A percentile compares a stretch with the other conserved stretches of the same genome.
These are phyloP conservation scores for Henicopernis longicauda DNA, from an alignment of 2,113 vertebrate species.

Conservation along the genomic window DNA sequence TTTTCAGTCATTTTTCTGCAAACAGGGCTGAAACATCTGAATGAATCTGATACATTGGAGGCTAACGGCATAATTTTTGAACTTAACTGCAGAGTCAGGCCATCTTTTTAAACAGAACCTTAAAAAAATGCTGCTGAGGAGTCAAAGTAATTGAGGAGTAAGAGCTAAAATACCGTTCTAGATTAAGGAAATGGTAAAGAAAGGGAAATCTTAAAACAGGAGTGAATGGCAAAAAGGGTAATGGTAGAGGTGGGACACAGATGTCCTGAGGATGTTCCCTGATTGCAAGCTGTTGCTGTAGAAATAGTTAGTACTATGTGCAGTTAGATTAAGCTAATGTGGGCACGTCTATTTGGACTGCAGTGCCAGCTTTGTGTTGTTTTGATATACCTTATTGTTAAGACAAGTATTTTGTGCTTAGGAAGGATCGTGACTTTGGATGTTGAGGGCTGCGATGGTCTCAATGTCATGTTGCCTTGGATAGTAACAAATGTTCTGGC, in stretches of 20 bases:
- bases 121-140: background rate
- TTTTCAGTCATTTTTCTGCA: too few relatives aligned
- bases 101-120: background rate
- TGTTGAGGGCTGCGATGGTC: background rate
- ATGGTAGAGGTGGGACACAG: background rate
- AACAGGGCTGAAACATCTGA: background rate
- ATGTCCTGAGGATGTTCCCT: background rate
- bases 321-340: background rate
- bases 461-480: background rate
- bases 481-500: background rate
- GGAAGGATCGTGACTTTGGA: background rate
- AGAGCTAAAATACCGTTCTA: background rate
- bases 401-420: background rate
- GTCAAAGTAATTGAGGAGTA: background rate
- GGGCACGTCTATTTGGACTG: background rate
- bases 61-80: background rate
- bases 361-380: background rate
- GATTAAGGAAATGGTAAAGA: background rate
- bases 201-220: background rate
- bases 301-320: accelerated
- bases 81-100: background rate
- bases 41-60: background rate
- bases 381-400: background rate
- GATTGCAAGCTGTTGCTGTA: background rate
- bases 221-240: background rate